These are phyloP conservation scores for Erinaceus europaeus DNA, from an alignment of 2,113 vertebrate genomes.

Conservation along the genomic window DNA sequence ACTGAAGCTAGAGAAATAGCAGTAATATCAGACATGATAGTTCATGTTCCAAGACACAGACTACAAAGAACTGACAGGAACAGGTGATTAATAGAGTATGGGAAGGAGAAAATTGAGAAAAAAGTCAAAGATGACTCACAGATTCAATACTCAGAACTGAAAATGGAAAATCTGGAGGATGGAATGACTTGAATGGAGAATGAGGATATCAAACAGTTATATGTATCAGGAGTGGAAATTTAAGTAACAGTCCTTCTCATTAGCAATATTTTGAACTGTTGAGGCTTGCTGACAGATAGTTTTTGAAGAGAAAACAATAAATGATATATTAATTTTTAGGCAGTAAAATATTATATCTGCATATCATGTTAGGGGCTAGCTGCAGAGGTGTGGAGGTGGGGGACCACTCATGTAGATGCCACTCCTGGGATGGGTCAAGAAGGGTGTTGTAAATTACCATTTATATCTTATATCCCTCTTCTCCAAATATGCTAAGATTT, in stretches of 20 bases:
- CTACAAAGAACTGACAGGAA: conserved; percentile 3
- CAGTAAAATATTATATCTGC: neutral
- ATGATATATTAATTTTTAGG: neutral
- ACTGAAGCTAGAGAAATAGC: neutral
- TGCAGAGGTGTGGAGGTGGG: too few species aligned
- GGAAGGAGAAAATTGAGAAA: neutral
- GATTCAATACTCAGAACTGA: neutral
- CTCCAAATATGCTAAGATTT: neutral
- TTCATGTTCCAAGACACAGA: neutral
- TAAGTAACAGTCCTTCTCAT: neutral
- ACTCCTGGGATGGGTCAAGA: neutral
- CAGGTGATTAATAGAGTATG: conserved; percentile 14
- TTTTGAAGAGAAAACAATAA: neutral
- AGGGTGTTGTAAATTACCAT: neutral
- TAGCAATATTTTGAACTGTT: neutral
- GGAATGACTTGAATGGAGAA: neutral
- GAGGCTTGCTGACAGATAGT: neutral
- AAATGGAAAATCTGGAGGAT: neutral
- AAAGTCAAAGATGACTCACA: neutral
- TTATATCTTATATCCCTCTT: neutral
- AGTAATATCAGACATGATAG: neutral
- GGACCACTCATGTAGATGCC: neutral
- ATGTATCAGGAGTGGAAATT: neutral
- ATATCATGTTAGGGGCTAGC: neutral
- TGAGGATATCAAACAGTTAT: neutral